phyloP scores from a whole-genome alignment of 1,140 invertebrate genomes.

The Anastrepha ludens region DNA sequence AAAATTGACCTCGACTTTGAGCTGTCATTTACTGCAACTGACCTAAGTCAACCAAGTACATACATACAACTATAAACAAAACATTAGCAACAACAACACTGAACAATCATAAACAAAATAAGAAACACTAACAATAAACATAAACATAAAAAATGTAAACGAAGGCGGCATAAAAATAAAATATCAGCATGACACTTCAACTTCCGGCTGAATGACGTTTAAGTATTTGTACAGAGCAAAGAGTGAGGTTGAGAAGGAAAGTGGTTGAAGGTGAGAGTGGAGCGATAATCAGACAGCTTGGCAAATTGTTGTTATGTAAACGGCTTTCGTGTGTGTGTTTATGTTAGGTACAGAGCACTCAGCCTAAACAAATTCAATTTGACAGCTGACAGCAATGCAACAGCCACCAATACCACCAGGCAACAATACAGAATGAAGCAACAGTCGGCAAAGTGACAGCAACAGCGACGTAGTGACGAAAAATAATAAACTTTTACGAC shows the following conservation, averaged over 20 bases:
- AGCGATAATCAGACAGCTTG: conserved; percentile 21
- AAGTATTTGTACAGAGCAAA: conserved; percentile 24
- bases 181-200: conserved; percentile 74
- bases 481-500: conserved; percentile 74
- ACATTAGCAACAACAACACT: conserved; percentile 29
- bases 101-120: conserved; percentile 58
- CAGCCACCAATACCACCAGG: conserved; percentile 35
- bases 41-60: conserved; percentile 72
- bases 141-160: conserved; percentile 54
- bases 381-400: conserved; percentile 64
- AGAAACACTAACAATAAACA: conserved; percentile 40
- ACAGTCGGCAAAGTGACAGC: conserved; percentile 56
- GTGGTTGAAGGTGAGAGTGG: conserved; percentile 28
- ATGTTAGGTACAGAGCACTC: conserved; percentile 28
- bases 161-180: conserved; percentile 67
- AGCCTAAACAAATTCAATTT: conserved; percentile 75
- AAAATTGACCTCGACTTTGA: conserved; percentile 74
- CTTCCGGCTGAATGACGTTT: conserved; percentile 72
- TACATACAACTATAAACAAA: conserved; percentile 62
- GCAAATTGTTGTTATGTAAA: conserved; percentile 10
- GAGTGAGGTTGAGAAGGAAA: not conserved
- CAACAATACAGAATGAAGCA: conserved; percentile 49
- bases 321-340: not conserved
- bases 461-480: conserved; percentile 53
- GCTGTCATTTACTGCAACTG: conserved; percentile 72